A percentile compares a stretch with the other conserved stretches of the same genome.
These are phyloP conservation scores for Umimayanthus chanpuru DNA, from an alignment of 92 coral and sea anemone species.

Conservation along the genomic window DNA sequence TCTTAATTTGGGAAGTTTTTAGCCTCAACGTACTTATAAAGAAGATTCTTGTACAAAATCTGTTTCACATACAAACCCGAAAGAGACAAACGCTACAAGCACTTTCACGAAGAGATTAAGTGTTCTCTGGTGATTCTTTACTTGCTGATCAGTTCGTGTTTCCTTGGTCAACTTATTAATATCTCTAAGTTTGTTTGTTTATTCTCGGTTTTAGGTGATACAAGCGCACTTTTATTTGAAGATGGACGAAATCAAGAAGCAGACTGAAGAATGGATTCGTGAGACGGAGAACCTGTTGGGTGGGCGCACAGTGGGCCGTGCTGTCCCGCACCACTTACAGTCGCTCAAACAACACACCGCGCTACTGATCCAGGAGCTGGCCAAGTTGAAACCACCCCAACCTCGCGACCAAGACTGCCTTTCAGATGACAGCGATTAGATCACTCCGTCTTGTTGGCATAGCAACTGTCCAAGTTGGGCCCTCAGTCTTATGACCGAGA, in stretches of 20 bases:
- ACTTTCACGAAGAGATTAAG: no score
- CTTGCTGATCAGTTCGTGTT: background rate
- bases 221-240: slow-evolving; percentile 95
- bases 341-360: slow-evolving; percentile 91
- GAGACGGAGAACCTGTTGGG: slow-evolving; percentile 83
- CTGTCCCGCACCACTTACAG: slow-evolving; percentile 89
- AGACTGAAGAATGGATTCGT: slow-evolving; percentile 91
- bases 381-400: slow-evolving; percentile 74
- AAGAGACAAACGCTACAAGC: no score
- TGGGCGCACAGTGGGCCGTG: slow-evolving; percentile 81
- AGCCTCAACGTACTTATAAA: no score
- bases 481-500: background rate
- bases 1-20: no score
- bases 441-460: background rate
- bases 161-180: background rate
- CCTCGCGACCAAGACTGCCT: background rate
- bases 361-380: slow-evolving; percentile 74
- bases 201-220: slow-evolving; percentile 67
- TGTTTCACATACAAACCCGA: no score
- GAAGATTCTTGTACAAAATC: no score
- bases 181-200: background rate
- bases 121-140: background rate
- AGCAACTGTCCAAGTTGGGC: background rate
- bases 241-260: slow-evolving; percentile 89
- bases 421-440: slow-evolving; percentile 33